phyloP scores from a whole-genome alignment of 2,113 vertebrate genomes.

The Fulica atra region DNA sequence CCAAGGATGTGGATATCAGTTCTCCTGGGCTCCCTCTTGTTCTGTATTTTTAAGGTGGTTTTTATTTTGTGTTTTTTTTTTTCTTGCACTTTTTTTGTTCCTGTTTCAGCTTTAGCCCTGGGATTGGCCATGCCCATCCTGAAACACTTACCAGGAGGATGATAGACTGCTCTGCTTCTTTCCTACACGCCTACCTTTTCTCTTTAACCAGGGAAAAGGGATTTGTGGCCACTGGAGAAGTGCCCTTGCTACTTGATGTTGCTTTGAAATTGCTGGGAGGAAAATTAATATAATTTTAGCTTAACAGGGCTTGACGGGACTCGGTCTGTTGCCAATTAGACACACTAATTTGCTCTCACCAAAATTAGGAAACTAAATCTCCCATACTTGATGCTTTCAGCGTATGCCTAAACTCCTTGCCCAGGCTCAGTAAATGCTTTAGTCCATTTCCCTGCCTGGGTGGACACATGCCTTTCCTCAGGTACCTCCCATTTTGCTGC shows the following conservation, averaged over 20 bases:
- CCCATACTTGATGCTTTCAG: neutral
- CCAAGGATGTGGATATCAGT: neutral
- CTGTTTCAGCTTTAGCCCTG: conserved; percentile 38
- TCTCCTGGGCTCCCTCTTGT: conserved; percentile 31
- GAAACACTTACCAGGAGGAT: neutral
- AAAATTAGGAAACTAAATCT: neutral
- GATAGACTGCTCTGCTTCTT: conserved; percentile 14
- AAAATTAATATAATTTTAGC: neutral
- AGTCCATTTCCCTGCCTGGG: neutral
- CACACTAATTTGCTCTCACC: conserved; percentile 3
- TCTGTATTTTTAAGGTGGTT: conserved; percentile 36
- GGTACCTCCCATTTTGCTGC: conserved; percentile 28
- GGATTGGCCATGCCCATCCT: conserved; percentile 5
- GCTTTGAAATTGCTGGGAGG: conserved; percentile 32
- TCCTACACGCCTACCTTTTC: neutral
- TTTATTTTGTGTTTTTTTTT: neutral
- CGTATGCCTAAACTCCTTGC: neutral
- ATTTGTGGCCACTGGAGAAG: conserved; percentile 13
- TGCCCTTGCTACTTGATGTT: conserved; percentile 8
- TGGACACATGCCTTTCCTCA: conserved; percentile 15
- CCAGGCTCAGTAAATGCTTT: neutral
- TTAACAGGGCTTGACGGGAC: neutral
- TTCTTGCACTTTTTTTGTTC: conserved; percentile 60
- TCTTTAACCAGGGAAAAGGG: neutral
- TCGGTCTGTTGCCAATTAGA: neutral